Percentiles rank a stretch among this genome's conserved stretches.
phyloP scores from a whole-genome alignment of 2,888 invertebrate species.

The Eupithecia subfuscata region DNA sequence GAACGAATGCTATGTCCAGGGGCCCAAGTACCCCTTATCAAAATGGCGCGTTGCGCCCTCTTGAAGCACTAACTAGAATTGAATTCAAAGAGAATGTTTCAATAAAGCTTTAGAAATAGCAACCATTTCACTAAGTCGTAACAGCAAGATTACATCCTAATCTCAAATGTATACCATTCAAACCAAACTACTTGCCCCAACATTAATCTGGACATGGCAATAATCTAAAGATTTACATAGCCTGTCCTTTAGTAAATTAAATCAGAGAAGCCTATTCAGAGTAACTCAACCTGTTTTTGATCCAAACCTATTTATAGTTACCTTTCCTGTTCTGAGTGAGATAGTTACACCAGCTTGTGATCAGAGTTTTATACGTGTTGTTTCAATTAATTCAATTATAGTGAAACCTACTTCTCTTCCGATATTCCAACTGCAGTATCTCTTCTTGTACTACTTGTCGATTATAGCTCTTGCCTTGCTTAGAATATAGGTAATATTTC shows the following conservation, averaged over 20 bases:
- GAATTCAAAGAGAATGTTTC: constrained; percentile 1
- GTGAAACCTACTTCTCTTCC: too few relatives aligned
- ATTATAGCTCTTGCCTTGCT: too few relatives aligned
- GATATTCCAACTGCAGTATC: too few relatives aligned
- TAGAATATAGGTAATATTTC: too few relatives aligned
- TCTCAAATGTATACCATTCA: constrained; percentile 34
- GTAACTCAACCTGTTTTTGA: constrained; percentile 42
- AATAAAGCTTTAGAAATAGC: constrained; percentile 8
- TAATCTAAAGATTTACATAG: constrained; percentile 33
- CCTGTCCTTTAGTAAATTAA: constrained; percentile 41
- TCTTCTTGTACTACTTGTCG: too few relatives aligned
- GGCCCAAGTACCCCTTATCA: too few relatives aligned
- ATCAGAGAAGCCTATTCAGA: constrained; percentile 46
- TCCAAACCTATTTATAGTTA: background rate
- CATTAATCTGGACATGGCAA: constrained; percentile 20
- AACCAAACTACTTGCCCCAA: constrained; percentile 22
- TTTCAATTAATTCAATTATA: too few relatives aligned
- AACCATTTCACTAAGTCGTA: constrained; percentile 12
- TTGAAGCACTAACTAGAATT: background rate
- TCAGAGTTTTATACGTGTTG: too few relatives aligned
- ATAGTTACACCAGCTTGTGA: background rate
- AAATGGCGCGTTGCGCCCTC: too few relatives aligned
- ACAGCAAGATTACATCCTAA: constrained; percentile 27
- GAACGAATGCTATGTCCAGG: too few relatives aligned
- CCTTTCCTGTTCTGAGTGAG: background rate